A percentile compares a stretch with the other conserved stretches of the same genome.
Evolutionary conservation across 1,140 invertebrate genomes (phyloP).

Genomic region (Polypedilum pembai): DNA sequence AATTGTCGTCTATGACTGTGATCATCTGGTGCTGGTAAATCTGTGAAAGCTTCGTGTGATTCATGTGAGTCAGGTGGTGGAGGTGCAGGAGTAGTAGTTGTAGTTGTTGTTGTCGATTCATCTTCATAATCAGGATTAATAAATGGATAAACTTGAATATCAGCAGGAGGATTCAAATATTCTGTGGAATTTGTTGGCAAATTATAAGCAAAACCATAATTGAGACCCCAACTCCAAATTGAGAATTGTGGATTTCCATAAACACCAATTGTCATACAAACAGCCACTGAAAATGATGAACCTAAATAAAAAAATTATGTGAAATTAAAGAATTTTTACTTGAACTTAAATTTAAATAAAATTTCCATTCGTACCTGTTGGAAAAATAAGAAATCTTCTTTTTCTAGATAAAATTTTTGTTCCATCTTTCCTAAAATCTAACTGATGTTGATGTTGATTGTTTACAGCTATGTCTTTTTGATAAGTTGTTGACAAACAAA

Average conservation of each 20-base stretch:
- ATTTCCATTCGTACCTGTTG: constrained; percentile 1
- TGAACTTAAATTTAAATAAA: no score
- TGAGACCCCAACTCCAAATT: constrained; percentile 44
- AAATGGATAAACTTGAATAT: not conserved
- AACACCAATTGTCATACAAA: constrained; percentile 41
- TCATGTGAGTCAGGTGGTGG: not conserved
- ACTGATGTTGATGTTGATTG: not conserved
- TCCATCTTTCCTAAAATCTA: not conserved
- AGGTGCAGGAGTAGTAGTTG: not conserved
- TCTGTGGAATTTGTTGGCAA: constrained; percentile 49
- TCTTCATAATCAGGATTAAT: not conserved
- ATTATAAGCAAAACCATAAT: constrained; percentile 70
- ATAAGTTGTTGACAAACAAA: not conserved
- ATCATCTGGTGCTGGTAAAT: not conserved
- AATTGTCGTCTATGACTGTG: not conserved
- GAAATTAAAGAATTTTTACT: not conserved
- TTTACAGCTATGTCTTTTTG: not conserved
- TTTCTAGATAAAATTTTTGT: not conserved
- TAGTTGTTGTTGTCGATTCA: not conserved
- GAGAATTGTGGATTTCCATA: constrained; percentile 40
- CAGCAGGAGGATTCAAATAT: not conserved
- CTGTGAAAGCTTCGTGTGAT: not conserved
- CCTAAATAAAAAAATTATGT: not conserved
- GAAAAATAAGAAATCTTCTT: not conserved
- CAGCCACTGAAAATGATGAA: constrained; percentile 35